These are phyloP conservation scores for Brachionus rotundiformis DNA, from an alignment of 1,140 invertebrate species.

Conservation along the genomic window DNA sequence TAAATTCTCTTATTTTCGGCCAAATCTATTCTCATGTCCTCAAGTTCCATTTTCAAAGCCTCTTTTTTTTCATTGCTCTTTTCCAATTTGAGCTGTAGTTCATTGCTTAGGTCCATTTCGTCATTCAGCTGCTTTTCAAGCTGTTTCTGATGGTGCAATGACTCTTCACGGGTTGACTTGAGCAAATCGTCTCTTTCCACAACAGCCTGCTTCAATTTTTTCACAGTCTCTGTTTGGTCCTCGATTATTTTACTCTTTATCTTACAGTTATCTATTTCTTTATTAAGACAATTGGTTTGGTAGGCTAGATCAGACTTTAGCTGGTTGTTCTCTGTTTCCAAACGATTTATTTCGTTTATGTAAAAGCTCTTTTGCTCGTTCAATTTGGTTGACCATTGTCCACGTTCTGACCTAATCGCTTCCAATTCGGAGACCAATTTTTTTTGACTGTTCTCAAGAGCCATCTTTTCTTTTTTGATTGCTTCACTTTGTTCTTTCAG, in stretches of 20 bases:
- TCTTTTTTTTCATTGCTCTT: conserved; percentile 48
- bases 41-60: neutral
- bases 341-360: conserved; percentile 20
- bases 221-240: conserved; percentile 44
- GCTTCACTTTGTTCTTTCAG: conserved; percentile 11
- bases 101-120: conserved; percentile 48
- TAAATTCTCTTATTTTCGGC: conserved; percentile 21
- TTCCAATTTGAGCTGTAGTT: conserved; percentile 34
- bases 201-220: conserved; percentile 42
- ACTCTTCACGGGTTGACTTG: neutral
- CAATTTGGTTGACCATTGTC: neutral
- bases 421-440: neutral
- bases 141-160: conserved; percentile 25
- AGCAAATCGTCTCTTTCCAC: conserved; percentile 40
- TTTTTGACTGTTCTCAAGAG: neutral
- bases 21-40: neutral
- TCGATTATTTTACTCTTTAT: conserved; percentile 47
- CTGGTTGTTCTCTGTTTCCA: conserved; percentile 28
- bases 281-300: neutral
- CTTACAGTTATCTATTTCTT: conserved; percentile 41
- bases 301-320: conserved; percentile 18
- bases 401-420: neutral
- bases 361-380: conserved; percentile 42
- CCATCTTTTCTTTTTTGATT: conserved; percentile 40
- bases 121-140: conserved; percentile 48